Evolutionary conservation across 2,797 vertebrate genomes (phyloP), one percentile per base, ranked within the genome.

Genomic region (Sylvilagus floridanus): DNA sequence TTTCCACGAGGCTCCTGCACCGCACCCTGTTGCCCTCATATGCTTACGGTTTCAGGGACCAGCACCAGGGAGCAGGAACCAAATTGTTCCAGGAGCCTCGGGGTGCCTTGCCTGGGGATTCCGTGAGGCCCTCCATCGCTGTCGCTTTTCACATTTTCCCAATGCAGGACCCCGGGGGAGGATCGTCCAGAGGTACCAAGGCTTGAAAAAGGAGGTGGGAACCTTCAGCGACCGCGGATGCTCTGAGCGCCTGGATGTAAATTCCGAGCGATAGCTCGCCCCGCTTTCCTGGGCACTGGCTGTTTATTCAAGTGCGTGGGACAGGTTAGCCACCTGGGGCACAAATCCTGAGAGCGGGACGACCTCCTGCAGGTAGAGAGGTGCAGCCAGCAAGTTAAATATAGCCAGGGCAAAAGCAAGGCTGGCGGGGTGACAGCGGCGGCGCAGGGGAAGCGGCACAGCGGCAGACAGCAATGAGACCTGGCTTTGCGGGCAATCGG

Each of bases 291-390:
- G 1, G 62, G 69, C 50, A 47, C 82, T 84, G 14, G 81, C 87
- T 92, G 91, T 94, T 91, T 93, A 52, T 79, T 93, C 85, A 88
- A 84, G 82, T 81, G 88, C 42, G 42, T 83, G 90, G 95, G 84
- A 96, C 97, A 93, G 92, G 84, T 95, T 65, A 95, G 96, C 90
- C 95, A 97, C 84, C 96, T 93, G 90, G 95, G 94, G 96, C 95
- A 73, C 95, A 96, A 94, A 97, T 93, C 97, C 93, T 96, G 97
- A 54, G 95, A 96, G 94, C 32, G 30, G 78, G 96, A 69, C 1
- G 81, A 94, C 95, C 97, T 96, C 97, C 97, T 97, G 97, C 97
- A 96, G 97, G 96, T 95, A 94, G 83, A 96, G 97, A 96, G 96
- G 94, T 95, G 96, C 95, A 97, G 97, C 95, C 37, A n/a, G 89